Conservation (phyloP, 2,888 invertebrate genomes). For the Choristoneura rosaceana region DNA sequence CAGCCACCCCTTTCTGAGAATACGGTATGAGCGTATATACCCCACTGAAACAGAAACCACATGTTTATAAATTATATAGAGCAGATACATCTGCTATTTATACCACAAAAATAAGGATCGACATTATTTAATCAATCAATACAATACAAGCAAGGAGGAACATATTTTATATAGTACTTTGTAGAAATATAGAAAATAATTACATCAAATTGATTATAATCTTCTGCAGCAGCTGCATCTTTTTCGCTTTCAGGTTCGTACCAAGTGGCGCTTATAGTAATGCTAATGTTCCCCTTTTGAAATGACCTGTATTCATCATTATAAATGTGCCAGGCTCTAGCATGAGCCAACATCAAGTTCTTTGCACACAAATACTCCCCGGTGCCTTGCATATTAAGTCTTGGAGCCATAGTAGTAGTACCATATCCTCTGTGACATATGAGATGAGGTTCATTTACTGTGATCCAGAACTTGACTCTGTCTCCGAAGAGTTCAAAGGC, state of each 20-base stretch:
- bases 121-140: too few species aligned
- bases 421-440: conserved; percentile 67
- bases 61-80: too few species aligned
- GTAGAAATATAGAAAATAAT: conserved; percentile 37
- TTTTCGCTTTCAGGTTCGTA: conserved; percentile 68
- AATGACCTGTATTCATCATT: conserved; percentile 48
- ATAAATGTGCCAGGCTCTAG: conserved; percentile 58
- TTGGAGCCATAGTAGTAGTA: conserved; percentile 49
- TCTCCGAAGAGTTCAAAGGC: conserved; percentile 78
- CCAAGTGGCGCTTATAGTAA: conserved; percentile 70
- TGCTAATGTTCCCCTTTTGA: conserved; percentile 64
- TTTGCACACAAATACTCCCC: conserved; percentile 70
- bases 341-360: conserved; percentile 77
- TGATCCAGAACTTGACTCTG: conserved; percentile 85
- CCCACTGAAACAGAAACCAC: conserved; percentile 60
- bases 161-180: too few species aligned
- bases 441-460: conserved; percentile 86
- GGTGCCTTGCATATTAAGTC: conserved; percentile 58
- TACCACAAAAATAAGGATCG: neutral
- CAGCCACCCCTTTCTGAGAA: conserved; percentile 83
- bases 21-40: conserved; percentile 85
- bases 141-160: too few species aligned
- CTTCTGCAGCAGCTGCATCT: conserved; percentile 77
- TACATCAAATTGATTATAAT: conserved; percentile 73
- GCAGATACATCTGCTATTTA: too few species aligned